Conservation (phyloP, 35 echinoderm and acorn worm genomes). For the Stichopus chloronotus region DNA sequence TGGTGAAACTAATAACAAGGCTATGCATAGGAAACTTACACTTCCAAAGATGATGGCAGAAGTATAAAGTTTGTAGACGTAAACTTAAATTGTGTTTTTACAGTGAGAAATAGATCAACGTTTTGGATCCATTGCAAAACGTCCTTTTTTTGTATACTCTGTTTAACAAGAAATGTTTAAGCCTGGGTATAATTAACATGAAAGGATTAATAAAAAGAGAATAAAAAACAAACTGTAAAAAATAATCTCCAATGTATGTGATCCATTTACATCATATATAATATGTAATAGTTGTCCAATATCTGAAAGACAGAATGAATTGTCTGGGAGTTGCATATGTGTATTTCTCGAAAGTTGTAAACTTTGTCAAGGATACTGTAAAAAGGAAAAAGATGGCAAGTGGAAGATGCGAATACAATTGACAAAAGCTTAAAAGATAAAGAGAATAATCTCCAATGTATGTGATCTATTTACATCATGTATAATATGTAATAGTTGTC, state of each 20-base stretch:
- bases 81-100: neutral
- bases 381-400: slow-evolving; percentile 7
- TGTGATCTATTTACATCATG: neutral
- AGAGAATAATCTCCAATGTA: neutral
- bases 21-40: too few species aligned
- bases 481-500: neutral
- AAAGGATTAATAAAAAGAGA: neutral
- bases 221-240: neutral
- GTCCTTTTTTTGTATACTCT: neutral
- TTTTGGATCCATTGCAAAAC: neutral
- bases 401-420: neutral
- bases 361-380: neutral
- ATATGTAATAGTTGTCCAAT: neutral
- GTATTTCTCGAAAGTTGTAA: neutral
- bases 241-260: slow-evolving; percentile 1
- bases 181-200: too few species aligned
- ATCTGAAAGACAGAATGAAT: slow-evolving; percentile 1
- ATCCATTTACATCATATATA: neutral
- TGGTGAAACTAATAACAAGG: neutral
- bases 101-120: too few species aligned
- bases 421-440: neutral
- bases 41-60: neutral
- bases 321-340: neutral
- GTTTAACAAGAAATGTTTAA: too few species aligned
- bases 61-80: neutral